Conservation (phyloP, 1,140 invertebrate species). For the Penaeus chinensis region DNA sequence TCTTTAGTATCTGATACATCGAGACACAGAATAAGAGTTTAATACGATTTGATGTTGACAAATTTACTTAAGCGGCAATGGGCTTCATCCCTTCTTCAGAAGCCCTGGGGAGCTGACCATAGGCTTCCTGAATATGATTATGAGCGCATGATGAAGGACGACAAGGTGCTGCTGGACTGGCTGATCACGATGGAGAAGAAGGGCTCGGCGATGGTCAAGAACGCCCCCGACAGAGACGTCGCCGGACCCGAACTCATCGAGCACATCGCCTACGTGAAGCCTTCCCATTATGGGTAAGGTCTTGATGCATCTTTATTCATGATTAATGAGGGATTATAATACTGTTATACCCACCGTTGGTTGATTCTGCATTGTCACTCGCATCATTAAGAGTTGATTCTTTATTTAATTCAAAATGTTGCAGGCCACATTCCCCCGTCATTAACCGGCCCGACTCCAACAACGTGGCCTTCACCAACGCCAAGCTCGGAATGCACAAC, state of each 20-base stretch:
- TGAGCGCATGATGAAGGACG: constrained; percentile 70
- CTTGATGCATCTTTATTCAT: not conserved
- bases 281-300: constrained; percentile 76
- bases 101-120: constrained; percentile 71
- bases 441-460: constrained; percentile 75
- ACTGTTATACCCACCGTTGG: not conserved
- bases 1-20: not conserved
- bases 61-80: not conserved
- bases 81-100: constrained; percentile 63
- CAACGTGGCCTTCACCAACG: constrained; percentile 79
- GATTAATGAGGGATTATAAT: not conserved
- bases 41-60: constrained; percentile 47
- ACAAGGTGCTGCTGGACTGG: constrained; percentile 71
- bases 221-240: constrained; percentile 70
- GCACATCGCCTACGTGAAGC: constrained; percentile 75
- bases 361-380: not conserved
- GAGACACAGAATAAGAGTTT: not conserved
- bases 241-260: constrained; percentile 73
- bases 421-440: constrained; percentile 67
- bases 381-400: not conserved
- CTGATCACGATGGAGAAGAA: constrained; percentile 72
- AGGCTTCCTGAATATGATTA: constrained; percentile 72
- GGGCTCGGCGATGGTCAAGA: constrained; percentile 74
- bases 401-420: not conserved
- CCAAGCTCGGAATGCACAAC: constrained; percentile 76